Evolutionary conservation across 2,888 invertebrate species (phyloP).

Genomic region (Aelia acuminata): DNA sequence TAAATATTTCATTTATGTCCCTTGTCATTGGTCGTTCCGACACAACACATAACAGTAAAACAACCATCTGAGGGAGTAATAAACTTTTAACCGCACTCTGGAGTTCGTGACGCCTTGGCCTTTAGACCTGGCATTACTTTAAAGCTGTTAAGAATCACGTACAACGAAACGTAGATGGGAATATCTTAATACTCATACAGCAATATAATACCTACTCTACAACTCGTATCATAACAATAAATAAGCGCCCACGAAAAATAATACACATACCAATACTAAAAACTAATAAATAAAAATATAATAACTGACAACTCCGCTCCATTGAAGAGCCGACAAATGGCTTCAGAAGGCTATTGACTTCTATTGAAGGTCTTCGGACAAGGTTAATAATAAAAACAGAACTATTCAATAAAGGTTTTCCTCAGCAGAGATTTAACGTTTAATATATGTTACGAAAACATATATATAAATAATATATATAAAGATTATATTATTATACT

Average conservation of each 20-base stretch:
- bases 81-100: neutral
- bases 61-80: neutral
- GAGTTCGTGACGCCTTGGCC: neutral
- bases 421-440: neutral
- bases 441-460: too few species aligned
- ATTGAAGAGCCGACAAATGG: neutral
- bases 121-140: neutral
- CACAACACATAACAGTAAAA: conserved; percentile 7
- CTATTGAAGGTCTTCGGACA: conserved; percentile 23
- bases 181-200: neutral
- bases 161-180: neutral
- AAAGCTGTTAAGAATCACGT: neutral
- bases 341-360: neutral
- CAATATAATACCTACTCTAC: too few species aligned
- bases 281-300: neutral
- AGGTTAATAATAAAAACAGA: conserved; percentile 42
- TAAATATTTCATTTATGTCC: conserved; percentile 26
- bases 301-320: neutral
- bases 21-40: neutral
- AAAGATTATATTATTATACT: too few species aligned
- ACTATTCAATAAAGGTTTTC: conserved; percentile 15
- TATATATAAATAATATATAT: too few species aligned
- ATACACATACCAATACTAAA: neutral
- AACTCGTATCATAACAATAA: too few species aligned
- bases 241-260: too few species aligned